Evolutionary conservation across 2,113 vertebrate species (phyloP).

Genomic region (Ageneiosus marmoratus): DNA sequence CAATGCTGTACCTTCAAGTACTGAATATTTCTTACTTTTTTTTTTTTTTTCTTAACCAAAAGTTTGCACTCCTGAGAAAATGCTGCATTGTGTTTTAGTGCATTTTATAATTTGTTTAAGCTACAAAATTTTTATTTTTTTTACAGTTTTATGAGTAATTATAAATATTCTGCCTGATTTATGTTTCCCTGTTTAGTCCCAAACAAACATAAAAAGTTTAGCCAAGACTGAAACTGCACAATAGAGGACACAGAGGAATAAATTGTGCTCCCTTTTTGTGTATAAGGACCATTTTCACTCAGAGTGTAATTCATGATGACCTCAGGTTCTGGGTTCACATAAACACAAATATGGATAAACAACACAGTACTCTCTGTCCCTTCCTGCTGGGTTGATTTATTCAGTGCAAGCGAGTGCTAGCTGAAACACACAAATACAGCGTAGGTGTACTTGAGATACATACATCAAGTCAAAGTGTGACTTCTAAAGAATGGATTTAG

Average conservation of each 20-base stretch:
- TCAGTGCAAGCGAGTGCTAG: slow-evolving; percentile 29
- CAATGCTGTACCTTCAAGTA: slow-evolving; percentile 62
- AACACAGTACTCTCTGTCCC: slow-evolving; percentile 26
- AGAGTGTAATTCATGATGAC: slow-evolving; percentile 11
- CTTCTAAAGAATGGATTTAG: background rate
- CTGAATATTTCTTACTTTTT: slow-evolving; percentile 44
- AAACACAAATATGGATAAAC: background rate
- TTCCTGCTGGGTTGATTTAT: slow-evolving; percentile 18
- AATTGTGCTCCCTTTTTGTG: slow-evolving; percentile 2
- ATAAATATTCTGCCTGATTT: slow-evolving; percentile 19
- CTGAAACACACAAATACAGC: background rate
- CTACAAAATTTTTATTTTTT: slow-evolving; percentile 54
- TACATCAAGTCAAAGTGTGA: background rate
- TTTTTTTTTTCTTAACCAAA: slow-evolving; percentile 60
- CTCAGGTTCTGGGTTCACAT: slow-evolving; percentile 1
- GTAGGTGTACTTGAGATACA: background rate
- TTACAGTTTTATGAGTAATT: slow-evolving; percentile 14
- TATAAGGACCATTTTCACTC: background rate
- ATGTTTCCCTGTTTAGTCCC: slow-evolving; percentile 8
- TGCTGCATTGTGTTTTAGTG: slow-evolving; percentile 73
- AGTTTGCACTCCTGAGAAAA: slow-evolving; percentile 76
- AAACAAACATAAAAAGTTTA: slow-evolving; percentile 18
- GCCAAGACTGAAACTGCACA: slow-evolving; percentile 1
- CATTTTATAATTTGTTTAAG: slow-evolving; percentile 74
- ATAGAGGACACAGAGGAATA: slow-evolving; percentile 27